Percentiles rank a stretch among this genome's conserved stretches.
These are phyloP conservation scores for Phthorimaea operculella DNA, from an alignment of 1,140 invertebrate genomes.

Conservation along the genomic window DNA sequence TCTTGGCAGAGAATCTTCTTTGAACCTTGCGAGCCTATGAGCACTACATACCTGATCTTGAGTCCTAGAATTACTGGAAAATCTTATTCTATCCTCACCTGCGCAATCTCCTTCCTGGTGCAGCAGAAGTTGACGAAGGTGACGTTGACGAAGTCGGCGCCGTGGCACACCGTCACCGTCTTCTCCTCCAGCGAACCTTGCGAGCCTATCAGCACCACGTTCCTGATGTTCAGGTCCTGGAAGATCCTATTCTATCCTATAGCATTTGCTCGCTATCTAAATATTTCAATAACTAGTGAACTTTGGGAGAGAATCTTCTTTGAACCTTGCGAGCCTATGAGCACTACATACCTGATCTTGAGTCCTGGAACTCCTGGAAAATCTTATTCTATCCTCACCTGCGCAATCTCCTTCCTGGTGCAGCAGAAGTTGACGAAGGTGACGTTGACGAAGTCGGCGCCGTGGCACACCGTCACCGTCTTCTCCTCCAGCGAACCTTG, in stretches of 20 bases:
- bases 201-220: conserved; percentile 86
- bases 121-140: conserved; percentile 94
- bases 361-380: neutral
- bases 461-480: conserved; percentile 91
- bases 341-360: too few relatives aligned
- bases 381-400: conserved; percentile 72
- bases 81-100: conserved; percentile 72
- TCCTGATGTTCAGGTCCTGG: conserved; percentile 88
- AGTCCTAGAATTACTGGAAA: neutral
- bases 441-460: conserved; percentile 92
- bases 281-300: too few relatives aligned
- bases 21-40: too few relatives aligned
- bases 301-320: too few relatives aligned
- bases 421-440: conserved; percentile 94
- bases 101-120: too few relatives aligned
- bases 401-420: too few relatives aligned
- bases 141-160: conserved; percentile 92
- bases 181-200: conserved; percentile 94
- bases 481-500: conserved; percentile 94
- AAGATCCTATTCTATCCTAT: too few relatives aligned
- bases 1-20: too few relatives aligned
- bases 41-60: neutral
- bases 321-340: too few relatives aligned
- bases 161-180: conserved; percentile 91
- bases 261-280: too few relatives aligned